A percentile compares a stretch with the other conserved stretches of the same genome.
Conservation (phyloP, 2,113 vertebrate species). For the Ptychochromis oligacanthus region DNA sequence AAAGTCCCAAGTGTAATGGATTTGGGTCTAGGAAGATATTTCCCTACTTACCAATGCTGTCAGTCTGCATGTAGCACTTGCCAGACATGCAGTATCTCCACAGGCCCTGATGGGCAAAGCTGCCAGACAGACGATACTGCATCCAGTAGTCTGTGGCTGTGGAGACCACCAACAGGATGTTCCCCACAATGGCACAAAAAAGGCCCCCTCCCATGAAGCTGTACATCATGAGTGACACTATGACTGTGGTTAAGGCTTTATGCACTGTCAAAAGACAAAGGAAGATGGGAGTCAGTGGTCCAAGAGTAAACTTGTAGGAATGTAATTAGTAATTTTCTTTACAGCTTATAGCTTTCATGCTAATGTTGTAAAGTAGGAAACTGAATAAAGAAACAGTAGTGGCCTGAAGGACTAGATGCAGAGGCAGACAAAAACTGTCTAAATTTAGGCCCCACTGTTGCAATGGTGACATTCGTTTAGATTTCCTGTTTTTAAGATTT, state of each 20-base stretch:
- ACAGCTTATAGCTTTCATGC: background rate
- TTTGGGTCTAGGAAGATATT: background rate
- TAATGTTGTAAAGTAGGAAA: background rate
- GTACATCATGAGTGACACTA: slow-evolving; percentile 83
- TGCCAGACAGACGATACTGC: slow-evolving; percentile 88
- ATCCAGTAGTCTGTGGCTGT: slow-evolving; percentile 92
- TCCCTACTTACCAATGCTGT: slow-evolving; percentile 85
- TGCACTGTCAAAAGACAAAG: slow-evolving; percentile 46
- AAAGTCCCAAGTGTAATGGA: background rate
- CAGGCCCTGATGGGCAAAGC: slow-evolving; percentile 89
- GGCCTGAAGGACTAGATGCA: background rate
- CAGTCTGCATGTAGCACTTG: slow-evolving; percentile 90
- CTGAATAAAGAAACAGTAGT: background rate
- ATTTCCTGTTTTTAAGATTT: background rate
- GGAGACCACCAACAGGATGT: slow-evolving; percentile 88
- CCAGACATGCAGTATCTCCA: slow-evolving; percentile 90
- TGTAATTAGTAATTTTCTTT: background rate
- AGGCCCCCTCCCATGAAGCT: slow-evolving; percentile 92
- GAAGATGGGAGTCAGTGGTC: background rate
- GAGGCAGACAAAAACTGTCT: background rate
- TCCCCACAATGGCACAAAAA: slow-evolving; percentile 90
- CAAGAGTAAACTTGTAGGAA: background rate
- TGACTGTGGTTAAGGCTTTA: slow-evolving; percentile 17
- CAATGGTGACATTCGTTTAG: background rate
- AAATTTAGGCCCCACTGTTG: background rate